Conservation (phyloP, 2,888 invertebrate species). For the Nomada ruficornis region DNA sequence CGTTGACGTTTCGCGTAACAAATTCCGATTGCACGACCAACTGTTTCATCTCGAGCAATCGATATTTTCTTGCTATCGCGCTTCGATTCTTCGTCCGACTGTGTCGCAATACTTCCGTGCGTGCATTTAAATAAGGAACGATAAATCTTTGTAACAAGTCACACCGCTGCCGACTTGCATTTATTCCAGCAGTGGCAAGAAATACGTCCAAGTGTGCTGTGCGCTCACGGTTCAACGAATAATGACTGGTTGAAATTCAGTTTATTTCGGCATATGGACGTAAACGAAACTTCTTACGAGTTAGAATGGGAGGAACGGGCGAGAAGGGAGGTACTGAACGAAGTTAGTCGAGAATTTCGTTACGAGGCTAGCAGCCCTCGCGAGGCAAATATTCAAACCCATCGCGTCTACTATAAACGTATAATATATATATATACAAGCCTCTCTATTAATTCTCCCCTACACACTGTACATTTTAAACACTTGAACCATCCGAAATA, state of each 20-base stretch:
- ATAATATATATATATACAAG: conserved; percentile 59
- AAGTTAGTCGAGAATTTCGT: conserved; percentile 76
- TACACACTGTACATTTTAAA: conserved; percentile 1
- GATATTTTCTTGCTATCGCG: conserved; percentile 51
- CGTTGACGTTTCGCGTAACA: conserved; percentile 68
- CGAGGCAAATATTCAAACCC: conserved; percentile 64
- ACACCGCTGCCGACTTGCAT: conserved; percentile 5
- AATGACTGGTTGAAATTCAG: conserved; percentile 49
- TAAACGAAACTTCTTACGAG: conserved; percentile 63
- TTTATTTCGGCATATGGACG: conserved; percentile 67
- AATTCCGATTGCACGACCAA: conserved; percentile 65
- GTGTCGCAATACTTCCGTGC: neutral
- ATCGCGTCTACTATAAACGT: conserved; percentile 59
- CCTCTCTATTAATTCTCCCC: conserved; percentile 64
- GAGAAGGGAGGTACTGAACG: conserved; percentile 27
- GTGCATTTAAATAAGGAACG: neutral
- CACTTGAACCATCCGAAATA: neutral
- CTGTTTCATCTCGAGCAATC: conserved; percentile 64
- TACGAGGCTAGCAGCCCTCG: conserved; percentile 81
- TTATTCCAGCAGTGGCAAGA: conserved; percentile 5
- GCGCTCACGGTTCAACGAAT: conserved; percentile 14
- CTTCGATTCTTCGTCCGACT: conserved; percentile 30
- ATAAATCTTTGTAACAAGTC: neutral
- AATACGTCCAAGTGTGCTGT: conserved; percentile 8
- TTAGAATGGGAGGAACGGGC: conserved; percentile 14